Conservation (phyloP, 2,888 invertebrate genomes). For the Tiliacea aurago region DNA sequence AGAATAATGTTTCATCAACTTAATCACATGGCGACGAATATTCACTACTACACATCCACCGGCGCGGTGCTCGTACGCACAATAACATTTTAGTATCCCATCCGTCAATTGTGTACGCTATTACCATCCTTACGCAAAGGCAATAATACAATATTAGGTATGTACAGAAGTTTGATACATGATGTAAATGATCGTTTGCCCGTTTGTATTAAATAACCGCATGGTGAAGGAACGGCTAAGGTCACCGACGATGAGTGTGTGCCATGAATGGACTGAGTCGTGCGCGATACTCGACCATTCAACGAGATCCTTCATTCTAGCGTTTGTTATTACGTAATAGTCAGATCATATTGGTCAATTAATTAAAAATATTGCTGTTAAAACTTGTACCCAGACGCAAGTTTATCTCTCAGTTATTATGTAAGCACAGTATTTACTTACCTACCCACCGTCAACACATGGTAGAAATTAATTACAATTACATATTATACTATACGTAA, state of each 20-base stretch:
- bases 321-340: conserved; percentile 79
- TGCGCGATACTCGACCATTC: conserved; percentile 78
- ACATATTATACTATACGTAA: conserved; percentile 19
- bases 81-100: conserved; percentile 54
- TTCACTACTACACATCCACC: conserved; percentile 72
- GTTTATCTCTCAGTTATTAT: conserved; percentile 67
- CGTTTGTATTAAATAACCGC: conserved; percentile 72
- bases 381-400: conserved; percentile 56
- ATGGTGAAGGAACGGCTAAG: conserved; percentile 75
- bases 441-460: conserved; percentile 48
- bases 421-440: conserved; percentile 56
- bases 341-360: conserved; percentile 70
- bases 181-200: conserved; percentile 58
- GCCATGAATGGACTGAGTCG: conserved; percentile 82
- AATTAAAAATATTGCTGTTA: conserved; percentile 69
- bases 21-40: conserved; percentile 71
- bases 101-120: conserved; percentile 53
- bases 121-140: conserved; percentile 36
- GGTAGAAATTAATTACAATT: conserved; percentile 51
- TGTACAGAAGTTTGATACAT: conserved; percentile 52
- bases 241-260: conserved; percentile 77
- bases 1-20: conserved; percentile 64
- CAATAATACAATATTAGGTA: conserved; percentile 32
- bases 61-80: conserved; percentile 48
- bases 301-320: conserved; percentile 81